Conservation (phyloP, 2,888 invertebrate genomes). For the Xanthorhoe designata region DNA sequence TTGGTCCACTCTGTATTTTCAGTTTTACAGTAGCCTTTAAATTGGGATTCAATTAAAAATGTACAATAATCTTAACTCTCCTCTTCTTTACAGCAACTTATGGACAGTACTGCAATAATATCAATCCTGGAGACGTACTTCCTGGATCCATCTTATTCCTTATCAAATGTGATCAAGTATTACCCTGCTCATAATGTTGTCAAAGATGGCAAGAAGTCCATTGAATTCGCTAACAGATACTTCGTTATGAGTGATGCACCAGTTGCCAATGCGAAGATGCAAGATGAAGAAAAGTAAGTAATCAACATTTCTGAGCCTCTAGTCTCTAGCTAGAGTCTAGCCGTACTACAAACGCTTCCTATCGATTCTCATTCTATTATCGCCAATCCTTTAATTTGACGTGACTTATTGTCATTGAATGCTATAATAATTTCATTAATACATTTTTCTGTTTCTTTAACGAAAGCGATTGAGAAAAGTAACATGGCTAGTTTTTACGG, state of each 20-base stretch:
- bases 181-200: constrained; percentile 91
- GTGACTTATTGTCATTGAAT: no score
- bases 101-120: constrained; percentile 97
- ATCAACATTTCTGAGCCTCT: neutral
- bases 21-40: no score
- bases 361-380: no score
- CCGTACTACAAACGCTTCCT: no score
- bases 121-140: constrained; percentile 94
- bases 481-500: no score
- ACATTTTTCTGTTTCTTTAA: no score
- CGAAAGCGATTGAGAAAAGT: no score
- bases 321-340: no score
- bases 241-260: constrained; percentile 92
- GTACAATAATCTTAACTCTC: neutral
- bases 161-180: constrained; percentile 90
- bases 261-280: constrained; percentile 78
- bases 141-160: constrained; percentile 82
- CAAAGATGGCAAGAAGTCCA: constrained; percentile 87
- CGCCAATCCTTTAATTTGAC: no score
- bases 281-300: constrained; percentile 86
- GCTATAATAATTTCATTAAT: no score
- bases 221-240: constrained; percentile 94
- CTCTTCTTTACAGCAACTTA: constrained; percentile 87
- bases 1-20: no score
- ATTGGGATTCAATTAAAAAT: no score